phyloP scores from a whole-genome alignment of 2,113 vertebrate genomes.

The Planiliza haematocheilus region DNA sequence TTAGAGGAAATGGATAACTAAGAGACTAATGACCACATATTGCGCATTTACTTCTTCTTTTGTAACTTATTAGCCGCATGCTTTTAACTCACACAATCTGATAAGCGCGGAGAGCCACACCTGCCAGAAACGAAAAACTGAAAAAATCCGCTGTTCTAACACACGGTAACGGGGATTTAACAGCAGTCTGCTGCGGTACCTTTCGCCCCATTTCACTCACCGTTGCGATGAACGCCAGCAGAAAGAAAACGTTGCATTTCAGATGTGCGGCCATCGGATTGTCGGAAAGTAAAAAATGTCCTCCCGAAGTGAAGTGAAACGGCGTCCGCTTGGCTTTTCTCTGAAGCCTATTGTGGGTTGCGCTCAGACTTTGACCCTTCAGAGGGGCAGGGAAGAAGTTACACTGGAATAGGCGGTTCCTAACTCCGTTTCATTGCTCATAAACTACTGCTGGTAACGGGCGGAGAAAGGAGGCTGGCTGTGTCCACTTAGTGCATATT shows the following conservation, averaged over 20 bases:
- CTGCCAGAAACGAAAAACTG: slow-evolving; percentile 20
- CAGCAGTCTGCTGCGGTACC: too few relatives aligned
- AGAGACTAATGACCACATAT: too few relatives aligned
- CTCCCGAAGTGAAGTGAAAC: not conserved
- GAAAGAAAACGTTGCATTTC: slow-evolving; percentile 14
- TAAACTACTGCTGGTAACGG: slow-evolving; percentile 59
- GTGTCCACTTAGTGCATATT: slow-evolving; percentile 1
- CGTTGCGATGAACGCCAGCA: slow-evolving; percentile 40
- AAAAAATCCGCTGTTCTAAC: not conserved
- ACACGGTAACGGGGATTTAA: not conserved
- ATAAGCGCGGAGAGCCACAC: slow-evolving; percentile 42
- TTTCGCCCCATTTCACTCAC: slow-evolving; percentile 68
- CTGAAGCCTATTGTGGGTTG: slow-evolving; percentile 5
- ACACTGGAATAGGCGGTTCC: slow-evolving; percentile 57
- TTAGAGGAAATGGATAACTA: too few relatives aligned
- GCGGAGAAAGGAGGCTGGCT: slow-evolving; percentile 23
- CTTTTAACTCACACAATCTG: too few relatives aligned
- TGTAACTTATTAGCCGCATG: too few relatives aligned
- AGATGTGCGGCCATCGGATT: slow-evolving; percentile 52
- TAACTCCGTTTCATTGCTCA: slow-evolving; percentile 23
- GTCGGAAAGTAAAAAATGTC: not conserved
- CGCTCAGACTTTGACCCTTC: slow-evolving; percentile 67
- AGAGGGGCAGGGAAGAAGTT: slow-evolving; percentile 12
- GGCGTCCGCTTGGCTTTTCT: not conserved
- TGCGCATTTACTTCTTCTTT: too few relatives aligned